Conservation (phyloP, 53 echinoderm and acorn worm species). For the Henricia sp. region DNA sequence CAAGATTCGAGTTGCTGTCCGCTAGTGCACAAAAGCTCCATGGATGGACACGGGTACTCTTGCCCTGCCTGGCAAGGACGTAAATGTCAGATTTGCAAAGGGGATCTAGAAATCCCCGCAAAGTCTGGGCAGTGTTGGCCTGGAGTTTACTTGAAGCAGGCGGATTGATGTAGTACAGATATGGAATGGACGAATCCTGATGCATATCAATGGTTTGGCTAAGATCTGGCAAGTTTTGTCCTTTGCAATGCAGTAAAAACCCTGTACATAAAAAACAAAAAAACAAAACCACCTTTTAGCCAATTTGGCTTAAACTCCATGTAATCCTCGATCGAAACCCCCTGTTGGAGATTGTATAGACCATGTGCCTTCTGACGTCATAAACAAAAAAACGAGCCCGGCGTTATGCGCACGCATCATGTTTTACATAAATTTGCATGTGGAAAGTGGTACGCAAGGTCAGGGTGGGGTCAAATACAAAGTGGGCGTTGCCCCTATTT, state of each 20-base stretch:
- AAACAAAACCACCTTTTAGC: neutral
- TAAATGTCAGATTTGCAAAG: constrained; percentile 43
- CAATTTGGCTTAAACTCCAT: neutral
- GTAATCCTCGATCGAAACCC: neutral
- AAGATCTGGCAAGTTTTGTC: neutral
- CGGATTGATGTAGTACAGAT: constrained; percentile 32
- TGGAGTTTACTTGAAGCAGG: neutral
- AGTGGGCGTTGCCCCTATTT: too few species aligned
- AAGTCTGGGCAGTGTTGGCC: neutral
- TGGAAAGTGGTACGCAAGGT: too few species aligned
- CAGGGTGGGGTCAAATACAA: too few species aligned
- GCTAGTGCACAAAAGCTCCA: constrained; percentile 72
- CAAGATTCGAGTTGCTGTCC: constrained; percentile 72
- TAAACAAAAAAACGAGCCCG: too few species aligned
- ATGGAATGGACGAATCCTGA: constrained; percentile 11
- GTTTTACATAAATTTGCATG: too few species aligned
- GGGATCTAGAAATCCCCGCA: constrained; percentile 11
- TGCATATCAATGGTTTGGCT: neutral
- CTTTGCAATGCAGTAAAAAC: constrained; percentile 44
- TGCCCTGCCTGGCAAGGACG: constrained; percentile 87
- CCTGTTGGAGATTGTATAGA: too few species aligned
- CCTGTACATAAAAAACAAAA: constrained; percentile 41
- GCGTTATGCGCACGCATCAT: too few species aligned
- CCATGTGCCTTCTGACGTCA: too few species aligned
- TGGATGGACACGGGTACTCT: constrained; percentile 70